Percentiles rank a stretch among this genome's conserved stretches.
phyloP scores from a whole-genome alignment of 2,113 vertebrate species.

The Leucosticte australis region DNA sequence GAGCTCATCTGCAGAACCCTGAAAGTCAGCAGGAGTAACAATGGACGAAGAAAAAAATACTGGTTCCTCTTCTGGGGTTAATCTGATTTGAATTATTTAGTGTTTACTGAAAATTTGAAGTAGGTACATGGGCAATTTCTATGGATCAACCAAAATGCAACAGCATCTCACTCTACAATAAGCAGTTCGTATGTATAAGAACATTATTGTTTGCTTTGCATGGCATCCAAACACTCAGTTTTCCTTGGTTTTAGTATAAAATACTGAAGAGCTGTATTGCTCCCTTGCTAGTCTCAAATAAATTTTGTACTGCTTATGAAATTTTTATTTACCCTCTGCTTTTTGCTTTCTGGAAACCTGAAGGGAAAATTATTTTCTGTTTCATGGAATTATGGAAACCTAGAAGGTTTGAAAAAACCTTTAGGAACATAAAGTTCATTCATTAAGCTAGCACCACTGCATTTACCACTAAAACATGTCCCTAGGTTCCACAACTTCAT shows the following conservation, averaged over 20 bases:
- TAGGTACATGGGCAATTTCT: not conserved
- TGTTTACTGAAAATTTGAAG: not conserved
- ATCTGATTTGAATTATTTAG: not conserved
- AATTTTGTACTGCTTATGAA: not conserved
- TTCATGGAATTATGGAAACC: not conserved
- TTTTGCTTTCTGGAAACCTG: not conserved
- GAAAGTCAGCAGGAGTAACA: accelerated
- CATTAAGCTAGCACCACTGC: not conserved
- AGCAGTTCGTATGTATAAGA: not conserved
- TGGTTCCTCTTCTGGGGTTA: not conserved
- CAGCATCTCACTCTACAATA: not conserved
- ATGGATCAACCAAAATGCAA: not conserved
- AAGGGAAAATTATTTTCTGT: not conserved
- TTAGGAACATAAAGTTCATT: not conserved
- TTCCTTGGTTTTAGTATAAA: not conserved
- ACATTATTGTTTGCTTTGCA: not conserved
- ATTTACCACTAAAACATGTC: not conserved
- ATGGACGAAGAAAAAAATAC: not conserved
- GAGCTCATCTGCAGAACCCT: not conserved
- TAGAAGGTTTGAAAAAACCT: not conserved
- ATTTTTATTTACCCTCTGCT: not conserved
- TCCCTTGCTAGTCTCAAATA: not conserved
- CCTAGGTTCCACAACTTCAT: not conserved
- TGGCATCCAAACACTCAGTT: not conserved
- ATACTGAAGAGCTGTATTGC: not conserved